A percentile compares a stretch with the other conserved stretches of the same genome.
Evolutionary conservation across 1,140 invertebrate species (phyloP).

Genomic region (Panonychus citri): DNA sequence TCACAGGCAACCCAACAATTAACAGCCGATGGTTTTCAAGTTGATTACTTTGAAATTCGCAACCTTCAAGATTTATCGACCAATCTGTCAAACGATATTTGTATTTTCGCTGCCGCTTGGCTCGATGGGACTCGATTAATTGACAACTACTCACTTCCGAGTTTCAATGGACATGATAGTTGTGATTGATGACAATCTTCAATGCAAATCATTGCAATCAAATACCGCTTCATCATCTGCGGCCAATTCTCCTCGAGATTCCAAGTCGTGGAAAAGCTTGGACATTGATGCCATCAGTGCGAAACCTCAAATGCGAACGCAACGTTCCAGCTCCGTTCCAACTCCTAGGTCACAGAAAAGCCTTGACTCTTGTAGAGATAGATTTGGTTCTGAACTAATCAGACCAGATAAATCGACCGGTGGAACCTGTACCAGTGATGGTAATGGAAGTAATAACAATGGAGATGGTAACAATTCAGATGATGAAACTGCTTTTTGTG

Average conservation of each 20-base stretch:
- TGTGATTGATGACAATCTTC: too few relatives aligned
- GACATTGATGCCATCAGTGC: constrained; percentile 29
- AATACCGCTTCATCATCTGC: too few relatives aligned
- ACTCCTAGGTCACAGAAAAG: constrained; percentile 38
- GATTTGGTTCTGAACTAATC: background rate
- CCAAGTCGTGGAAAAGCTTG: constrained; percentile 34
- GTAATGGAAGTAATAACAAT: too few relatives aligned
- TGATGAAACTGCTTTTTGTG: background rate
- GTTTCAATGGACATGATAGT: too few relatives aligned
- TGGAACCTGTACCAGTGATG: too few relatives aligned
- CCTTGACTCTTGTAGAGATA: constrained; percentile 5
- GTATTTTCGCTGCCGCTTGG: background rate
- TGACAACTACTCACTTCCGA: background rate
- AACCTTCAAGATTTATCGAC: background rate
- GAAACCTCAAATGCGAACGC: constrained; percentile 64
- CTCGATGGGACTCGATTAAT: background rate
- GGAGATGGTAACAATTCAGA: background rate
- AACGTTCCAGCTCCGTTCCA: constrained; percentile 69
- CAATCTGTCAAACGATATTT: background rate
- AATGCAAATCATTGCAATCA: too few relatives aligned
- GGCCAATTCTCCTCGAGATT: background rate
- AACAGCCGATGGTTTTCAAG: background rate
- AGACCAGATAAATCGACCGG: background rate
- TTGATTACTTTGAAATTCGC: background rate
- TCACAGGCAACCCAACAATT: background rate